These are phyloP conservation scores for Bugulina stolonifera DNA, from an alignment of 2,888 invertebrate species.

Conservation along the genomic window DNA sequence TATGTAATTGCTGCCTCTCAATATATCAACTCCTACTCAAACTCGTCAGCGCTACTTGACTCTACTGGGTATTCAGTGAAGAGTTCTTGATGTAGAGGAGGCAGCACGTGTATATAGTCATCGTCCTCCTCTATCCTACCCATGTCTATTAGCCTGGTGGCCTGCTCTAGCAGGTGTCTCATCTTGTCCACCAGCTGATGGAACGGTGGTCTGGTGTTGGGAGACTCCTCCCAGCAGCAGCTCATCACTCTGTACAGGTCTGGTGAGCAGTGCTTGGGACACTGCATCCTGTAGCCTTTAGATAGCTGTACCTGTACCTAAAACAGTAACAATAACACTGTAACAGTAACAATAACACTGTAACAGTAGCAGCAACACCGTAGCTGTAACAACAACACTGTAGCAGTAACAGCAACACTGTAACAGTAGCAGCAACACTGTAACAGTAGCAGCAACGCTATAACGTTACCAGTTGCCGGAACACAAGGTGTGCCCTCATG, in stretches of 20 bases:
- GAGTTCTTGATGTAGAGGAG: not conserved
- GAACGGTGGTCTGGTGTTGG: slow-evolving; percentile 77
- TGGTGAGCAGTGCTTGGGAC: slow-evolving; percentile 11
- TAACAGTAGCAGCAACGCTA: no score
- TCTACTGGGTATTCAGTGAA: not conserved
- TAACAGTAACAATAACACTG: no score
- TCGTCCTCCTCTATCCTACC: slow-evolving; percentile 55
- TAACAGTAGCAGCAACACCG: no score
- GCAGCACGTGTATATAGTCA: slow-evolving; percentile 5
- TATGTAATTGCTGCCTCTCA: no score
- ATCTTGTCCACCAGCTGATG: slow-evolving; percentile 72
- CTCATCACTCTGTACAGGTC: slow-evolving; percentile 79
- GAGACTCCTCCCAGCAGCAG: slow-evolving; percentile 86
- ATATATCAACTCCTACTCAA: no score
- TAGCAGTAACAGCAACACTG: no score
- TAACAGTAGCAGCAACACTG: no score
- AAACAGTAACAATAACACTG: no score
- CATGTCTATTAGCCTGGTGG: slow-evolving; percentile 84
- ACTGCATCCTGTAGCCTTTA: slow-evolving; percentile 3
- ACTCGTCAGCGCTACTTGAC: not conserved
- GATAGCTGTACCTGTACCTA: not conserved
- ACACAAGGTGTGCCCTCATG: no score
- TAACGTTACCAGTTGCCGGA: no score
- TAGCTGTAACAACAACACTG: no score
- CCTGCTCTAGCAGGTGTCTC: slow-evolving; percentile 69